Conservation (phyloP, 1,140 invertebrate genomes). For the Drosophila sturtevanti region DNA sequence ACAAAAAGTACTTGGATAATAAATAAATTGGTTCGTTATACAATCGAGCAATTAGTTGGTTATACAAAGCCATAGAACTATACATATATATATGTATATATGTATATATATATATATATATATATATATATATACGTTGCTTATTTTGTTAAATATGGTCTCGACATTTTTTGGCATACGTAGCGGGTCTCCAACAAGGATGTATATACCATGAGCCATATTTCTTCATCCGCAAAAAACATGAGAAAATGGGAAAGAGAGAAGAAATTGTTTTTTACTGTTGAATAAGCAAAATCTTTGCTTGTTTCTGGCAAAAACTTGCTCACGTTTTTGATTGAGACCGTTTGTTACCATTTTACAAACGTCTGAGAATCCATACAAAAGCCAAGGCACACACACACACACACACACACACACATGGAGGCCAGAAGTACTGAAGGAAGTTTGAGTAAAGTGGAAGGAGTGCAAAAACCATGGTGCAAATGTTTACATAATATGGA, state of each 20-base stretch:
- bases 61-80: too few relatives aligned
- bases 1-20: too few relatives aligned
- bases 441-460: not conserved
- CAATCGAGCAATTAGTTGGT: not conserved
- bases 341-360: conserved; percentile 11
- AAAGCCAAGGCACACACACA: conserved; percentile 16
- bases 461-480: conserved; percentile 18
- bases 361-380: conserved; percentile 30
- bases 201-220: not conserved
- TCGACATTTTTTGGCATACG: not conserved
- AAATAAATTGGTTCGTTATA: not conserved
- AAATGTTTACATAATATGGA: conserved; percentile 72
- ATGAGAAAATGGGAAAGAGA: not conserved
- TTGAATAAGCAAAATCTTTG: conserved; percentile 6
- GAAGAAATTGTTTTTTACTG: conserved; percentile 5
- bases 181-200: not conserved
- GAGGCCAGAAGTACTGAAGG: not conserved
- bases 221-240: not conserved
- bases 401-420: conserved; percentile 8
- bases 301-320: conserved; percentile 32
- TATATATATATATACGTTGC: not conserved
- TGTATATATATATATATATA: not conserved
- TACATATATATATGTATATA: too few relatives aligned
- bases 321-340: conserved; percentile 42
- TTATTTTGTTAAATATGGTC: not conserved